phyloP scores from a whole-genome alignment of 2,113 vertebrate species.

The Oxyruncus cristatus region DNA sequence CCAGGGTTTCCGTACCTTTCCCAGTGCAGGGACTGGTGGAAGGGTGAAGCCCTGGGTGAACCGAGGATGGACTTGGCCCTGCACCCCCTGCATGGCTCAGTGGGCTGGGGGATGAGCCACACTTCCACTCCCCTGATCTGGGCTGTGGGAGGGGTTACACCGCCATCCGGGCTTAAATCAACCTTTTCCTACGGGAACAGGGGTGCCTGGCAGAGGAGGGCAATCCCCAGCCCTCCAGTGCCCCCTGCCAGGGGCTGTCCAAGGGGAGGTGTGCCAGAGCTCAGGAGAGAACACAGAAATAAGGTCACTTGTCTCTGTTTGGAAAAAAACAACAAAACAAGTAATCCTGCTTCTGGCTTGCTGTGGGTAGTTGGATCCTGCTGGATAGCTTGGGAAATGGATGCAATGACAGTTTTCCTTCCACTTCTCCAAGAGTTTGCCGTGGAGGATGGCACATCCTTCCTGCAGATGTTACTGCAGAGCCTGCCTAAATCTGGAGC shows the following conservation, averaged over 20 bases:
- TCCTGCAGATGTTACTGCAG: not conserved
- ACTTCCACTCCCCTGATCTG: not conserved
- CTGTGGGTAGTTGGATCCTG: not conserved
- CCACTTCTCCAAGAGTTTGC: not conserved
- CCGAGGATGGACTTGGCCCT: not conserved
- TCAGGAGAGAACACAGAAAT: not conserved
- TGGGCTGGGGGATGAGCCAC: not conserved
- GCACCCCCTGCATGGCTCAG: not conserved
- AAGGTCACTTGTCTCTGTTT: not conserved
- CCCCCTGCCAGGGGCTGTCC: not conserved
- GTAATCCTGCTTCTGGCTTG: not conserved
- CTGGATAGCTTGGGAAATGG: not conserved
- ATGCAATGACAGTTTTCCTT: not conserved
- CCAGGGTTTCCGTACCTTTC: fast-evolving
- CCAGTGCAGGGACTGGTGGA: fast-evolving
- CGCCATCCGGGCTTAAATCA: not conserved
- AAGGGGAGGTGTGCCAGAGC: fast-evolving
- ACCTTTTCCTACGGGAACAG: not conserved
- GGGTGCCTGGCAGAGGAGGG: not conserved
- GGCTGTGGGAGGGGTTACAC: not conserved
- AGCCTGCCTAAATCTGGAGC: not conserved
- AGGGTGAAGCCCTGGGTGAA: not conserved
- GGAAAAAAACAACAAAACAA: not conserved
- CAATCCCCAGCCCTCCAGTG: not conserved
- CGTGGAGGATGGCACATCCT: not conserved